Evolutionary conservation across 2,797 vertebrate species (phyloP).

Genomic region (Eurystomus glaucurus): DNA sequence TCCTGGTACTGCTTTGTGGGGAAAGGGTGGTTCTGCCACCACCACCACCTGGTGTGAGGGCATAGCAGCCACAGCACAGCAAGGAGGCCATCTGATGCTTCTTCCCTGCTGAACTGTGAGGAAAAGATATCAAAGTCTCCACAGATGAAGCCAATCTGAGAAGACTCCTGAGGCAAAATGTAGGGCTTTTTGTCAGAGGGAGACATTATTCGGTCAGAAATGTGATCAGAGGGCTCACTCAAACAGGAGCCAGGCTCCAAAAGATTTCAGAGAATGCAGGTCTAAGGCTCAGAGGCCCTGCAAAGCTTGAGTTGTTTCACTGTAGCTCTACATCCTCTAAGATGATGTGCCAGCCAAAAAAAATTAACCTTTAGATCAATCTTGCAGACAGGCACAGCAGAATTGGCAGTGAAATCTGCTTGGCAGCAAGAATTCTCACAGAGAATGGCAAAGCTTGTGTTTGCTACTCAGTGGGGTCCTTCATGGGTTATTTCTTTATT

Average conservation of each 20-base stretch:
- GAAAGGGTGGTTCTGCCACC: accelerated
- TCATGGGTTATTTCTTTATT: not conserved
- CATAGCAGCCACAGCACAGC: accelerated
- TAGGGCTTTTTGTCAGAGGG: not conserved
- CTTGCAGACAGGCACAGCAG: not conserved
- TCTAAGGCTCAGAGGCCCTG: not conserved
- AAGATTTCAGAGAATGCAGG: not conserved
- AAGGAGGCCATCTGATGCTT: not conserved
- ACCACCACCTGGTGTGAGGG: accelerated
- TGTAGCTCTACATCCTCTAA: not conserved
- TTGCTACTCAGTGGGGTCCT: not conserved
- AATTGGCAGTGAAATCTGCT: slow-evolving; percentile 22
- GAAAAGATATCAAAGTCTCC: not conserved
- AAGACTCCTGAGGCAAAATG: not conserved
- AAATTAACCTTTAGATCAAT: not conserved
- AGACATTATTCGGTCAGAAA: not conserved
- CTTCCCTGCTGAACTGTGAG: not conserved
- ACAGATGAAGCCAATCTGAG: not conserved
- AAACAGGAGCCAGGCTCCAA: accelerated
- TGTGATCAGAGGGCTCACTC: not conserved
- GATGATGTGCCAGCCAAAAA: slow-evolving; percentile 1
- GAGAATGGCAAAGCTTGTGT: not conserved
- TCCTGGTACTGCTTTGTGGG: not conserved
- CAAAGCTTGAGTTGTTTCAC: not conserved
- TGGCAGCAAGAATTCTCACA: not conserved